Evolutionary conservation across 2,797 vertebrate genomes (phyloP).

Genomic region (Pyrocephalus nanus): DNA sequence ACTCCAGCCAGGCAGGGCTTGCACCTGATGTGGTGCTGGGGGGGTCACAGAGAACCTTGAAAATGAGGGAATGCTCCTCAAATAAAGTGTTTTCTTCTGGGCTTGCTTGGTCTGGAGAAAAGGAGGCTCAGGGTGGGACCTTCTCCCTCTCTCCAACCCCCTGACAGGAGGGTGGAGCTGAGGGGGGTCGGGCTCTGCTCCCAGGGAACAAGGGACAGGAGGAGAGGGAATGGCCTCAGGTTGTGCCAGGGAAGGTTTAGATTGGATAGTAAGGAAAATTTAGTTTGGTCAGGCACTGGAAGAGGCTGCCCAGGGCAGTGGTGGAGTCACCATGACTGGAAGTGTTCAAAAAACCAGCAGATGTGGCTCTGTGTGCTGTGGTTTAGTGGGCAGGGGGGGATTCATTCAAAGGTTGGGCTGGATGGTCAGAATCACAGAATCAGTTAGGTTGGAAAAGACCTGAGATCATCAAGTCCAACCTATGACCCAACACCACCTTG

Average conservation of each 20-base stretch:
- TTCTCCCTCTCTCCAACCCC: not conserved
- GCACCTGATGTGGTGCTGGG: not conserved
- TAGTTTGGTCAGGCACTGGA: not conserved
- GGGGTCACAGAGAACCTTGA: not conserved
- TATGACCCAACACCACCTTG: not conserved
- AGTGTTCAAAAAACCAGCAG: fast-evolving
- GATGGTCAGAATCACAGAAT: not conserved
- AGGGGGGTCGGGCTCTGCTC: not conserved
- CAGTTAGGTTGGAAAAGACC: not conserved
- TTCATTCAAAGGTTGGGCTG: not conserved
- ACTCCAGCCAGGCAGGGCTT: not conserved
- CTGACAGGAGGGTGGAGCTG: not conserved
- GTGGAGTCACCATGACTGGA: not conserved
- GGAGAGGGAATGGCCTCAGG: not conserved
- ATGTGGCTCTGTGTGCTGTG: not conserved
- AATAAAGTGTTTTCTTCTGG: not conserved
- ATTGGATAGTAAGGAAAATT: not conserved
- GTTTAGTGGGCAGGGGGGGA: not conserved
- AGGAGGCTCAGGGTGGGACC: not conserved
- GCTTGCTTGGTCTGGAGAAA: not conserved
- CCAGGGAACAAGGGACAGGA: not conserved
- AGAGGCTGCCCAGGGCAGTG: not conserved
- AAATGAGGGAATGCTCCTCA: not conserved
- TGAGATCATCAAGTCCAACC: not conserved
- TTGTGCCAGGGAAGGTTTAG: not conserved